Percentiles rank a stretch among this genome's conserved stretches.
Conservation (phyloP, 2,797 vertebrate genomes). For the Halcyon badia region DNA sequence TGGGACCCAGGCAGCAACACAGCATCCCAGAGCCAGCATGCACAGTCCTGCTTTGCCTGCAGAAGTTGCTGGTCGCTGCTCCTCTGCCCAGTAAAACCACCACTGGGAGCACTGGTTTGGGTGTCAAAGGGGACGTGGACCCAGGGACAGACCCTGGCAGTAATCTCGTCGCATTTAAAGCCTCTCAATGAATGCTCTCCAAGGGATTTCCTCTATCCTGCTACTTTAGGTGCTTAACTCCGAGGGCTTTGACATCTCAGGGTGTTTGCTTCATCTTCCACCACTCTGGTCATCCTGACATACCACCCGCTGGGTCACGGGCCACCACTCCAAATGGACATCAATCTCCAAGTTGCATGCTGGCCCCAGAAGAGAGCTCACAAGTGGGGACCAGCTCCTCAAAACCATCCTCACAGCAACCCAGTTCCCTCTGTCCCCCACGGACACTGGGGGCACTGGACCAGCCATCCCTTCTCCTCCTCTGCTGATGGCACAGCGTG, state of each 20-base stretch:
- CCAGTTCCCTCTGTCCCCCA: not conserved
- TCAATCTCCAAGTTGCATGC: not conserved
- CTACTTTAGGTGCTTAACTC: not conserved
- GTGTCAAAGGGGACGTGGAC: not conserved
- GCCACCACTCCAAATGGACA: fast-evolving
- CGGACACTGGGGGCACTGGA: not conserved
- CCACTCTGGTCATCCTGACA: fast-evolving
- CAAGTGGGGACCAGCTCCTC: not conserved
- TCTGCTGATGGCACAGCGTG: fast-evolving
- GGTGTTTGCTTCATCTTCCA: not conserved
- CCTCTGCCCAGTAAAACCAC: not conserved
- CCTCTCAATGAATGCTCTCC: not conserved
- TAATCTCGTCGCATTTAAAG: not conserved
- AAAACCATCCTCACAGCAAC: not conserved
- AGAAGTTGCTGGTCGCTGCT: not conserved
- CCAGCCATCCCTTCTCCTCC: not conserved
- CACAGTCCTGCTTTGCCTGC: not conserved
- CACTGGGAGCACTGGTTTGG: not conserved
- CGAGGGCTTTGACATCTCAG: not conserved
- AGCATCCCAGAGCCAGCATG: not conserved
- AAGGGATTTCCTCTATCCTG: not conserved
- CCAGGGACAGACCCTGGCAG: not conserved
- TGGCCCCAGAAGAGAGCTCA: not conserved
- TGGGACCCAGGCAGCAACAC: not conserved
- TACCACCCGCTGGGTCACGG: not conserved